Conservation (phyloP, 2,113 vertebrate genomes). For the Petroica traversi region DNA sequence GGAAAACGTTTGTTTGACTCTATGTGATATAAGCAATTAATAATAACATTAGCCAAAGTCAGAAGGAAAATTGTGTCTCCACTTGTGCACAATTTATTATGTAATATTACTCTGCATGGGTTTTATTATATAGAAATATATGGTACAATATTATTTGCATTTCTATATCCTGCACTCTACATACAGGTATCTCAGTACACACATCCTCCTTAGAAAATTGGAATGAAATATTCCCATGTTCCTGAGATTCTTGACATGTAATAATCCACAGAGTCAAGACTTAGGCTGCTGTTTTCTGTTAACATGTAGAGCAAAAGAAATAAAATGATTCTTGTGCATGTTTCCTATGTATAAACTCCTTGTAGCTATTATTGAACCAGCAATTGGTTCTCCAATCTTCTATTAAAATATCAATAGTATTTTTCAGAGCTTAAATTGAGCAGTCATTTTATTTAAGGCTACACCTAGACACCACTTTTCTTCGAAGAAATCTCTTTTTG, state of each 20-base stretch:
- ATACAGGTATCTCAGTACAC: not conserved
- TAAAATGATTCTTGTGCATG: conserved; percentile 58
- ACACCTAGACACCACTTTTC: conserved; percentile 71
- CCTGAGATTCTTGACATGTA: conserved; percentile 36
- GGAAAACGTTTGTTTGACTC: not conserved
- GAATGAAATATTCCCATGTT: conserved; percentile 29
- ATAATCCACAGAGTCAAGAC: conserved; percentile 41
- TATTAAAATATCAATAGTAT: conserved; percentile 81
- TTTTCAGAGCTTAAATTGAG: conserved; percentile 78
- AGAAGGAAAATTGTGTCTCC: not conserved
- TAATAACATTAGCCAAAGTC: not conserved
- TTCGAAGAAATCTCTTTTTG: conserved; percentile 72
- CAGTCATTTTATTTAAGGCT: conserved; percentile 76
- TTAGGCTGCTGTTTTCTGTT: conserved; percentile 67
- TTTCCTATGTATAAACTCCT: conserved; percentile 72
- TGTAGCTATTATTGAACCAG: conserved; percentile 70
- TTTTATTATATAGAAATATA: not conserved
- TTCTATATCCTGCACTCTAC: not conserved
- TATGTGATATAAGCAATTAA: not conserved
- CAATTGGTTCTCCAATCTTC: conserved; percentile 67
- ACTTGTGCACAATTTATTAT: not conserved
- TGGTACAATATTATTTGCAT: not conserved
- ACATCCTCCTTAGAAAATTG: not conserved
- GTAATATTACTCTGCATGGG: not conserved
- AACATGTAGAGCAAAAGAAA: conserved; percentile 55